Evolutionary conservation across 2,888 invertebrate genomes (phyloP).

Genomic region (Nomada goodeniana): DNA sequence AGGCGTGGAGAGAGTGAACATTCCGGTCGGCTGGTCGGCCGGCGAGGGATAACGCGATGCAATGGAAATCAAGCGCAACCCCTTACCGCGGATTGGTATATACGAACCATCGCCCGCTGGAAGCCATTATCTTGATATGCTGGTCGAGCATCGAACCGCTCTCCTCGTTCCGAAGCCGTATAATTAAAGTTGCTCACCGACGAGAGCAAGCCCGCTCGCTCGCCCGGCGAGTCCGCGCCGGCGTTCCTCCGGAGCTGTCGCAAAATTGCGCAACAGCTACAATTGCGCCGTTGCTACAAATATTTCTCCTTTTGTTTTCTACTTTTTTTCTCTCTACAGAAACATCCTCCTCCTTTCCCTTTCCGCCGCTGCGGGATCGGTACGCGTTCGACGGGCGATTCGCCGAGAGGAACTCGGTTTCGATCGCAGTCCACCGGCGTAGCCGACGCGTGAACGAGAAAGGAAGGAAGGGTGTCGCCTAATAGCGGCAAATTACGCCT

Average conservation of each 20-base stretch:
- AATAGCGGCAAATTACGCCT: conserved; percentile 82
- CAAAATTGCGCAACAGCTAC: conserved; percentile 10
- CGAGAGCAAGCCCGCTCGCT: conserved; percentile 41
- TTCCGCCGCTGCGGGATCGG: background rate
- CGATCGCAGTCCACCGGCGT: background rate
- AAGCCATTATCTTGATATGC: conserved; percentile 78
- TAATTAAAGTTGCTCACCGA: conserved; percentile 71
- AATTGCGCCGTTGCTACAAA: background rate
- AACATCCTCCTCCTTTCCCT: background rate
- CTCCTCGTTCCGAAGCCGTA: conserved; percentile 62
- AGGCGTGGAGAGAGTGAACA: conserved; percentile 10
- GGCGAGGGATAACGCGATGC: conserved; percentile 75
- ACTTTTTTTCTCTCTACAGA: background rate
- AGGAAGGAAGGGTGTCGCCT: conserved; percentile 68
- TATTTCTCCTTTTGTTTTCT: background rate
- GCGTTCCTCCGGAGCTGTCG: background rate
- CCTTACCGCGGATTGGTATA: conserved; percentile 74
- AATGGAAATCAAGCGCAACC: conserved; percentile 79
- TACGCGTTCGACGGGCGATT: background rate
- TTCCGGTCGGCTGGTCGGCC: conserved; percentile 38
- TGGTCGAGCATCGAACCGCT: conserved; percentile 71
- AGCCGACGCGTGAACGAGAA: conserved; percentile 5
- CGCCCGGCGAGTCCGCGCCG: background rate
- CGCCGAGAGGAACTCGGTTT: background rate
- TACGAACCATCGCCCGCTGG: conserved; percentile 74